Conservation (phyloP, 1,140 invertebrate genomes). For the Galleria mellonella region DNA sequence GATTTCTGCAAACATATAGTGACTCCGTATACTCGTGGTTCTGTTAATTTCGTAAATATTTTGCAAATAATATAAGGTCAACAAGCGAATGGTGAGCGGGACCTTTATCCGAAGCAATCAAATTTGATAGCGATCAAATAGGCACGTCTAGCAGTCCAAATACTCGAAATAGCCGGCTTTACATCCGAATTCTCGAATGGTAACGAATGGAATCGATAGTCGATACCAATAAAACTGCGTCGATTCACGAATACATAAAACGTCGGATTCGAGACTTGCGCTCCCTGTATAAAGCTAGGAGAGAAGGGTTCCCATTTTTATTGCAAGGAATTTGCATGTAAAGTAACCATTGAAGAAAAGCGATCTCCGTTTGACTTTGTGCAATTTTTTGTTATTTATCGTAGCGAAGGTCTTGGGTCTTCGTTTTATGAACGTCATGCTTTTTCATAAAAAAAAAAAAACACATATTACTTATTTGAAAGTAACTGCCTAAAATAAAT, state of each 20-base stretch:
- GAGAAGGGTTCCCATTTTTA: conserved; percentile 70
- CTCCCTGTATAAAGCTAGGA: conserved; percentile 62
- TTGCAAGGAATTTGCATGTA: conserved; percentile 71
- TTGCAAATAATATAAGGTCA: conserved; percentile 2
- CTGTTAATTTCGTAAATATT: conserved; percentile 5
- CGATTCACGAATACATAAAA: conserved; percentile 72
- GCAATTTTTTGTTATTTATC: conserved; percentile 66
- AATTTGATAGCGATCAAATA: conserved; percentile 51
- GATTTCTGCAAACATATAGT: too few relatives aligned
- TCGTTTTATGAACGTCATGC: conserved; percentile 62
- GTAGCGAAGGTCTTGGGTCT: conserved; percentile 50
- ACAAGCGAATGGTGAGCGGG: conserved; percentile 31
- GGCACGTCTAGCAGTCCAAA: conserved; percentile 36
- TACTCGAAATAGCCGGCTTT: conserved; percentile 46
- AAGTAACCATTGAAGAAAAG: conserved; percentile 74
- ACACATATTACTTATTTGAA: too few relatives aligned
- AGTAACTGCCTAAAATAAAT: conserved; percentile 44
- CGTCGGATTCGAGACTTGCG: conserved; percentile 59
- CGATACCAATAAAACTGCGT: conserved; percentile 65
- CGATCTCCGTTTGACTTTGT: conserved; percentile 57
- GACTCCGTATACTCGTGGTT: too few relatives aligned
- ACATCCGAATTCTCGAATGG: conserved; percentile 50
- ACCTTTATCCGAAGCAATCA: conserved; percentile 40
- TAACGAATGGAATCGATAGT: conserved; percentile 53
- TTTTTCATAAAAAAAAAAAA: conserved; percentile 12